These are phyloP conservation scores for Pimephales promelas DNA, from an alignment of 2,113 vertebrate species.

Conservation along the genomic window DNA sequence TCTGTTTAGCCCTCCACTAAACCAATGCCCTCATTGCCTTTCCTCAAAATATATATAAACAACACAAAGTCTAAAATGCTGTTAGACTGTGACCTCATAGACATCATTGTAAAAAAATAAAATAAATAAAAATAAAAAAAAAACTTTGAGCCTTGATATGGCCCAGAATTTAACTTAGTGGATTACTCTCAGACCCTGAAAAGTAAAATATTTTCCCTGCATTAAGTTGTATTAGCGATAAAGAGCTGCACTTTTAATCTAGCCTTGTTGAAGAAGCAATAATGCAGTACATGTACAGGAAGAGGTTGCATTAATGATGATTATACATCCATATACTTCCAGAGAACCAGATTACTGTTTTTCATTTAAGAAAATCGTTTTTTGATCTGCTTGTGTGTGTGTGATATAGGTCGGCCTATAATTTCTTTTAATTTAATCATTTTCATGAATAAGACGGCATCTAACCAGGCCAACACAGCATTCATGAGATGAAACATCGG, in stretches of 20 bases:
- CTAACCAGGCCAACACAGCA: slow-evolving; percentile 41
- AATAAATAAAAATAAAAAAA: no score
- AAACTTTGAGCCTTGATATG: not conserved
- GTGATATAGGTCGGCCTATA: slow-evolving; percentile 6
- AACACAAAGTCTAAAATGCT: slow-evolving; percentile 33
- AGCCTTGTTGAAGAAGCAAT: not conserved
- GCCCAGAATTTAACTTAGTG: not conserved
- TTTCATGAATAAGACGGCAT: not conserved
- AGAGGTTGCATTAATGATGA: slow-evolving; percentile 16
- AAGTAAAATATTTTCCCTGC: slow-evolving; percentile 20
- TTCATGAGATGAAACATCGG: slow-evolving; percentile 32
- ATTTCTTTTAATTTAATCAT: slow-evolving; percentile 38
- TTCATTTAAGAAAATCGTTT: slow-evolving; percentile 29
- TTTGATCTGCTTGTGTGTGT: not conserved
- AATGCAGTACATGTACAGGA: not conserved
- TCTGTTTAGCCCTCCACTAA: slow-evolving; percentile 7
- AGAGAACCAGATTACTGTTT: not conserved
- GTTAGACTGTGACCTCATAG: slow-evolving; percentile 23
- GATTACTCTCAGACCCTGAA: slow-evolving; percentile 37
- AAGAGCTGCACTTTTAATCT: slow-evolving; percentile 14
- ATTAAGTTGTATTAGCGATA: slow-evolving; percentile 17
- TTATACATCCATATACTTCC: slow-evolving; percentile 11
- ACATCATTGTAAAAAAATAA: slow-evolving; percentile 7
- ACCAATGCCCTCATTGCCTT: not conserved
- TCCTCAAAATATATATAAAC: not conserved